These are phyloP conservation scores for Drosophila bocqueti DNA, from an alignment of 1,140 invertebrate species.

Conservation along the genomic window DNA sequence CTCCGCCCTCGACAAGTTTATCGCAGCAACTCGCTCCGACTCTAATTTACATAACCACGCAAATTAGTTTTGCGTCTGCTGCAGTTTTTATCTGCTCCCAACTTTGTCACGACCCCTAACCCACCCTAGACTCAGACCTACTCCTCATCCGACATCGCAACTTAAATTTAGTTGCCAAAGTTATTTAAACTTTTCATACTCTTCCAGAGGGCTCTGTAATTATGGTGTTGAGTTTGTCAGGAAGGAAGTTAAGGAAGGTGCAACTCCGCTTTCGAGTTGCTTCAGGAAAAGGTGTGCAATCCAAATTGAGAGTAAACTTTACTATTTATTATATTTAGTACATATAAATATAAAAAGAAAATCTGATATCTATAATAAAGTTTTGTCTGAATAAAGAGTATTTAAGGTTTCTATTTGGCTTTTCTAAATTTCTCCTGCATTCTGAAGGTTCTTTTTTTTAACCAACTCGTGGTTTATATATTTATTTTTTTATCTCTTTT, in stretches of 20 bases:
- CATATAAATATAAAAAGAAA: neutral
- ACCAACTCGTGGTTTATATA: slow-evolving; percentile 1
- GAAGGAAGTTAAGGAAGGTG: slow-evolving; percentile 1
- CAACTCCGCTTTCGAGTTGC: neutral
- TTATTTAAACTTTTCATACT: slow-evolving; percentile 75
- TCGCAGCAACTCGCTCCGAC: slow-evolving; percentile 69
- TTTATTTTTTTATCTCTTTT: slow-evolving; percentile 66
- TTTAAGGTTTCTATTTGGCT: neutral
- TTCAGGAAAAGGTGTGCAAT: neutral
- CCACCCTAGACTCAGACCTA: neutral
- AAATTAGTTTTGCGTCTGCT: slow-evolving; percentile 83
- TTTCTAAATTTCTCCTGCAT: neutral
- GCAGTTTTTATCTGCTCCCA: slow-evolving; percentile 78
- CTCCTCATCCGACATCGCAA: slow-evolving; percentile 46
- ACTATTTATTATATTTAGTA: too few relatives aligned
- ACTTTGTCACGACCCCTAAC: slow-evolving; percentile 70
- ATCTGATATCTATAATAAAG: neutral
- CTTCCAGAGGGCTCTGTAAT: slow-evolving; percentile 28
- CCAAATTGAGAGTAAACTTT: neutral
- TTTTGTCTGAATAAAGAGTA: neutral
- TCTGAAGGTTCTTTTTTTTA: neutral
- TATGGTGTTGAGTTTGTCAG: slow-evolving; percentile 23
- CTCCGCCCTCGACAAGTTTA: slow-evolving; percentile 75
- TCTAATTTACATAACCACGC: slow-evolving; percentile 83
- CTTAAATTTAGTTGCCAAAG: slow-evolving; percentile 82